Base-by-base conservation (phyloP, 2,888 invertebrate genomes). In the Abscondita cerata region DNA sequence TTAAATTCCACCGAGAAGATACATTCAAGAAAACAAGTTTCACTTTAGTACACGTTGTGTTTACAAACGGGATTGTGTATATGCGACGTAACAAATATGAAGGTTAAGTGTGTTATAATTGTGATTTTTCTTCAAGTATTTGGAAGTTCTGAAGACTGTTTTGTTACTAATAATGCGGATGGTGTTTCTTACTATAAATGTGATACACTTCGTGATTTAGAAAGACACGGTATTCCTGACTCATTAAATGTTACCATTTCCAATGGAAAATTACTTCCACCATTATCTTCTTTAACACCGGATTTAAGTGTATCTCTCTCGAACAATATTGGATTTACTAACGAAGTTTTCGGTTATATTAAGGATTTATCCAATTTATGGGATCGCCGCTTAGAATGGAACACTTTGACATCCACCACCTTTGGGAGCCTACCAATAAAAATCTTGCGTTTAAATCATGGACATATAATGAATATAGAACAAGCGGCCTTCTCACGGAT, bases 51-150 rank as follows among this genome's bases (percentile, higher is more conserved):
- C n/a, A n/a, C n/a, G n/a, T n/a, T n/a, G n/a, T n/a, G n/a, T n/a
- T n/a, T n/a, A n/a, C n/a, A n/a, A n/a, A n/a, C n/a, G n/a, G n/a
- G n/a, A n/a, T n/a, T n/a, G n/a, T n/a, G n/a, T n/a, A n/a, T n/a
- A n/a, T n/a, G n/a, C n/a, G n/a, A n/a, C n/a, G n/a, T n/a, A n/a
- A n/a, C n/a, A n/a, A n/a, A n/a, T n/a, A n/a, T n/a, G n/a, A n/a
- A n/a, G n/a, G n/a, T n/a, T n/a, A n/a, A n/a, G n/a, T n/a, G n/a
- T n/a, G n/a, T n/a, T n/a, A n/a, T 52, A 58, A n/a, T 60, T n/a
- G 38, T 59, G 36, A 40, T 48, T 38, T 38, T 62, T 15, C 25
- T 53, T 36, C 62, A 51, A 54, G 62, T 66, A 56, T 41, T 52
- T 19, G 33, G 8, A 1, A 53, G 38, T 47, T 38, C 47, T 16